A percentile compares a stretch with the other conserved stretches of the same genome.
Conservation (phyloP, 2,888 invertebrate genomes). For the Caenorhabditis macrosperma region DNA sequence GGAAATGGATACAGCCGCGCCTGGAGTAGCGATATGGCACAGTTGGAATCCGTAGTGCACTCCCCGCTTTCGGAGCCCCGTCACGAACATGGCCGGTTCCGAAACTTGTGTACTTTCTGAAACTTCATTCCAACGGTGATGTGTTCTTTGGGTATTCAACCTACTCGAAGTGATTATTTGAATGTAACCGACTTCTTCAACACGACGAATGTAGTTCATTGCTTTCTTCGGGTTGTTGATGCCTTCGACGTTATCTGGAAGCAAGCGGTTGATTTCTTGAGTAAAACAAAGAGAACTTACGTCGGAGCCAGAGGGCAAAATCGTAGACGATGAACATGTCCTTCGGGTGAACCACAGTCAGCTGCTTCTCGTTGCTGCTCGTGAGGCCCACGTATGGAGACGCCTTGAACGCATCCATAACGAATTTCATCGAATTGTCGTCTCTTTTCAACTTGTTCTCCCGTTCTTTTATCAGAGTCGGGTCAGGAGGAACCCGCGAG, state of each 20-base stretch:
- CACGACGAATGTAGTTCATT: conserved; percentile 36
- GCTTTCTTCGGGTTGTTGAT: conserved; percentile 11
- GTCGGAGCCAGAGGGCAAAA: conserved; percentile 47
- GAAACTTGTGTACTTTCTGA: conserved; percentile 29
- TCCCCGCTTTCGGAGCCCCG: conserved; percentile 78
- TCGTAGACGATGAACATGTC: conserved; percentile 49
- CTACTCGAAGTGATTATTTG: conserved; percentile 39
- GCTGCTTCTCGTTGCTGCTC: conserved; percentile 1
- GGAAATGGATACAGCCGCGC: neutral
- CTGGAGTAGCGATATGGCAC: conserved; percentile 86
- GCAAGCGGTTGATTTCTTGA: neutral
- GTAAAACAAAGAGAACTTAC: conserved; percentile 5
- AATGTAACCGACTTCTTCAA: conserved; percentile 15
- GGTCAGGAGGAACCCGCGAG: neutral
- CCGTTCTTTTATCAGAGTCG: neutral
- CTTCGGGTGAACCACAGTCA: conserved; percentile 5
- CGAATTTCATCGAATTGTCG: neutral
- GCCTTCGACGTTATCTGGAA: conserved; percentile 51
- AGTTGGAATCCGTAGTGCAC: conserved; percentile 90
- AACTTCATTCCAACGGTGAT: conserved; percentile 28
- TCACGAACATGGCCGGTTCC: conserved; percentile 83
- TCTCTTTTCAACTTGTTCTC: conserved; percentile 11
- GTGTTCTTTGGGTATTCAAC: neutral
- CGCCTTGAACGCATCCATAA: conserved; percentile 31
- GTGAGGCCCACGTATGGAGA: conserved; percentile 18